Conservation (phyloP, 2,888 invertebrate species). For the Xylophagus ater region DNA sequence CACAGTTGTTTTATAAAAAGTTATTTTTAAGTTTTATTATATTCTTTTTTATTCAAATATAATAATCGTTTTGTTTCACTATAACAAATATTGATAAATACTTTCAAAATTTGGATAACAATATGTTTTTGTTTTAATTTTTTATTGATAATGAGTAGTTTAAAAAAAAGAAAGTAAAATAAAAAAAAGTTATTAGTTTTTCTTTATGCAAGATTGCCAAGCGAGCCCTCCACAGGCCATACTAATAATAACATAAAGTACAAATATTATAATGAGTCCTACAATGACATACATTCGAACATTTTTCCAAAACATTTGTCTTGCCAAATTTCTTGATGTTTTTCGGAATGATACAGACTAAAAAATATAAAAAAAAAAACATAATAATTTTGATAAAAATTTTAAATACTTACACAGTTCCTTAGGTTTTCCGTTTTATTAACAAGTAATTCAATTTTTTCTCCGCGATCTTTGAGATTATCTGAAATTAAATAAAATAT, state of each 20-base stretch:
- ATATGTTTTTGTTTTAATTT: too few relatives aligned
- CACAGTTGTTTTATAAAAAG: too few relatives aligned
- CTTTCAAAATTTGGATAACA: too few relatives aligned
- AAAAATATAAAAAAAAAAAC: conserved; percentile 28
- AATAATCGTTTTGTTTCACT: too few relatives aligned
- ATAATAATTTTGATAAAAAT: neutral
- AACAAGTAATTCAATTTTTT: conserved; percentile 79
- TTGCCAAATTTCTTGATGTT: conserved; percentile 72
- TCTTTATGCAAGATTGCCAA: conserved; percentile 59
- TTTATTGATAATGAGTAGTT: too few relatives aligned
- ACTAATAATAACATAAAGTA: conserved; percentile 74
- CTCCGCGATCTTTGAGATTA: conserved; percentile 78
- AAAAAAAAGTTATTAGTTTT: too few relatives aligned
- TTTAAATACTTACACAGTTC: conserved; percentile 57
- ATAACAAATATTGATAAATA: too few relatives aligned
- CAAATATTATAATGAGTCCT: conserved; percentile 52
- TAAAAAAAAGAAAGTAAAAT: too few relatives aligned
- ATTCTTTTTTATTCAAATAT: too few relatives aligned
- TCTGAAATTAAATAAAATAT: conserved; percentile 46
- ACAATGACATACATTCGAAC: conserved; percentile 73
- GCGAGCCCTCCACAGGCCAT: conserved; percentile 78
- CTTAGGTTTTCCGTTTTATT: conserved; percentile 87
- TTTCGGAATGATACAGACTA: conserved; percentile 82
- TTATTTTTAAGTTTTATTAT: too few relatives aligned
- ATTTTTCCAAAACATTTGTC: conserved; percentile 89